These are phyloP conservation scores for Dicranocentrus wangi DNA, from an alignment of 2,888 invertebrate species.

Conservation along the genomic window DNA sequence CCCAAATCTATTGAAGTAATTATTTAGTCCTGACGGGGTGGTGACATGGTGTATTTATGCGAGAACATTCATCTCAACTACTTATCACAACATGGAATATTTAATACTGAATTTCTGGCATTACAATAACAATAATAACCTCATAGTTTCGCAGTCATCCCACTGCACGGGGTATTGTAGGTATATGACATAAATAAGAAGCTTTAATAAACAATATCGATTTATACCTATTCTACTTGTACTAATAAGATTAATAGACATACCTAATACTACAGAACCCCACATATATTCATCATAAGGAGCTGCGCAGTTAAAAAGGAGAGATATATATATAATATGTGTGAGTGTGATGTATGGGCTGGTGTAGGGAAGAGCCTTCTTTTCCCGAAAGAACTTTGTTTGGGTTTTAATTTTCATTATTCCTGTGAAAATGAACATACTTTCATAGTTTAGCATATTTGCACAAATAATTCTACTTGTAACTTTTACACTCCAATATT, in stretches of 20 bases:
- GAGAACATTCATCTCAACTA: not conserved
- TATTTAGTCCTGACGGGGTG: constrained; percentile 21
- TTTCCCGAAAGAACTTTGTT: not conserved
- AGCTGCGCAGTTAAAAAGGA: too few relatives aligned
- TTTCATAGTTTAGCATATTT: too few relatives aligned
- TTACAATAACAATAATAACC: not conserved
- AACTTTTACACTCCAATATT: constrained; percentile 13
- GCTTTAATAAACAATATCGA: constrained; percentile 23
- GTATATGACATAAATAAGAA: too few relatives aligned
- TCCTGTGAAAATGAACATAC: constrained; percentile 7
- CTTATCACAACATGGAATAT: not conserved
- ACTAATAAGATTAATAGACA: constrained; percentile 38
- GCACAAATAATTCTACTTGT: not conserved
- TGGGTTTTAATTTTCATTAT: constrained; percentile 13
- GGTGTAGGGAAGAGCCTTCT: not conserved
- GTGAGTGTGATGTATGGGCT: too few relatives aligned
- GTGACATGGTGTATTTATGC: not conserved
- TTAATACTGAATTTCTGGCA: not conserved
- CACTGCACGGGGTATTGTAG: too few relatives aligned
- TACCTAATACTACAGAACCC: not conserved
- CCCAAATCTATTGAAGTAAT: constrained; percentile 25
- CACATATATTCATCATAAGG: not conserved
- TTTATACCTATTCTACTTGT: constrained; percentile 26
- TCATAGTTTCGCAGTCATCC: not conserved
- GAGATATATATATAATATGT: too few relatives aligned